phyloP scores from a whole-genome alignment of 2,888 invertebrate species.

The Aporophyla lueneburgensis region DNA sequence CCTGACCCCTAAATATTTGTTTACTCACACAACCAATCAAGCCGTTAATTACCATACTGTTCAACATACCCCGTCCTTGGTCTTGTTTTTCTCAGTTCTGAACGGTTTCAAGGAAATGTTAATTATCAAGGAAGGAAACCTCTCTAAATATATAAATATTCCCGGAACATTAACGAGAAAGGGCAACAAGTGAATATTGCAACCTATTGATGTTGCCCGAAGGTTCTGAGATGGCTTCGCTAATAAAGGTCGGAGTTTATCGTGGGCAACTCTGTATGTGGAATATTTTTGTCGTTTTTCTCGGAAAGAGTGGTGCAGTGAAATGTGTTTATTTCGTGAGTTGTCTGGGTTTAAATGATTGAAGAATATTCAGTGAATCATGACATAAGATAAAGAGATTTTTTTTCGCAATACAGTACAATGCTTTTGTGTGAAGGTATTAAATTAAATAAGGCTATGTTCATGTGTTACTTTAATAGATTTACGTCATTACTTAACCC shows the following conservation, averaged over 20 bases:
- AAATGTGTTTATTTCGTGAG: neutral
- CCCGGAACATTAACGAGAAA: slow-evolving; percentile 16
- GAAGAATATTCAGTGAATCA: neutral
- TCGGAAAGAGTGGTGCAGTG: slow-evolving; percentile 8
- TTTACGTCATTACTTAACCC: neutral
- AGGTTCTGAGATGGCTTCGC: slow-evolving; percentile 35
- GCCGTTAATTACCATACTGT: slow-evolving; percentile 38
- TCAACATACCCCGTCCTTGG: slow-evolving; percentile 44
- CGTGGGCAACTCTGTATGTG: slow-evolving; percentile 16
- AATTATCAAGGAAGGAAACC: slow-evolving; percentile 24
- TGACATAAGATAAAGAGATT: neutral
- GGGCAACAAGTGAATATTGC: slow-evolving; percentile 46
- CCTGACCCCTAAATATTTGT: slow-evolving; percentile 28
- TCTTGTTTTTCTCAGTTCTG: slow-evolving; percentile 36
- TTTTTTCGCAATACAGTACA: neutral
- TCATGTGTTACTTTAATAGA: neutral
- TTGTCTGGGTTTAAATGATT: neutral
- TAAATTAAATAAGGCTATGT: neutral
- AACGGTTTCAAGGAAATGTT: slow-evolving; percentile 44
- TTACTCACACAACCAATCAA: slow-evolving; percentile 33
- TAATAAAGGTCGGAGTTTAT: slow-evolving; percentile 44
- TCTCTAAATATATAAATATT: slow-evolving; percentile 21
- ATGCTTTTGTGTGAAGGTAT: slow-evolving; percentile 5
- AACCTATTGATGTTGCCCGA: slow-evolving; percentile 31
- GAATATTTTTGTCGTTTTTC: slow-evolving; percentile 29